Percentiles rank a stretch among this genome's conserved stretches.
Evolutionary conservation across 2,888 invertebrate genomes (phyloP).

Genomic region (Andrena praecox): DNA sequence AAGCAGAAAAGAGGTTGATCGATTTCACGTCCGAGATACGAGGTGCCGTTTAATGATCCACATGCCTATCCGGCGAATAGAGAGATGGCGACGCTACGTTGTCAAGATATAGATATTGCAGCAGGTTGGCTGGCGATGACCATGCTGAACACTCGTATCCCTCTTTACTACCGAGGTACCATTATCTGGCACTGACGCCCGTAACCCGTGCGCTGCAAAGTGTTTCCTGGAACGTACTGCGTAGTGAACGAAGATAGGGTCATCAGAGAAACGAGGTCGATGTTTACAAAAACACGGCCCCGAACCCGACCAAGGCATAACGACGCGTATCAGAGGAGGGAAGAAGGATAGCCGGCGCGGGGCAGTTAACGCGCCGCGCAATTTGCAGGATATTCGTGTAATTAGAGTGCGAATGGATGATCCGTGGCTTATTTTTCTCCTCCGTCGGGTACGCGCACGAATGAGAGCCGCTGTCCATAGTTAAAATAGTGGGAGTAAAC

Average conservation of each 20-base stretch:
- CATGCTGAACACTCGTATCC: conserved; percentile 20
- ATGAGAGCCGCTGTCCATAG: conserved; percentile 81
- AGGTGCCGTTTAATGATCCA: background rate
- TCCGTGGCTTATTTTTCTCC: background rate
- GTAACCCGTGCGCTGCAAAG: conserved; percentile 51
- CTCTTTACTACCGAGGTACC: conserved; percentile 12
- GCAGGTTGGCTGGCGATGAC: background rate
- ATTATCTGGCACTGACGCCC: conserved; percentile 40
- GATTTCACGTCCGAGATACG: background rate
- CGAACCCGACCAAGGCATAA: background rate
- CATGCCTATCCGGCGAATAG: background rate
- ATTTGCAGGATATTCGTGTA: conserved; percentile 37
- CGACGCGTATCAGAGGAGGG: background rate
- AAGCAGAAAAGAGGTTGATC: background rate
- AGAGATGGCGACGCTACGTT: too few relatives aligned
- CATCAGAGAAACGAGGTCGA: conserved; percentile 55
- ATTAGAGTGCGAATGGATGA: conserved; percentile 33
- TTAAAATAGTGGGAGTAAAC: conserved; percentile 81
- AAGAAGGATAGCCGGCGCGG: background rate
- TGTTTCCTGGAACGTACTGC: conserved; percentile 61
- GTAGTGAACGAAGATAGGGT: conserved; percentile 58
- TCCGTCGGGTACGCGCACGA: background rate
- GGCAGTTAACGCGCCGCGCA: conserved; percentile 16
- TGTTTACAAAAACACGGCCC: conserved; percentile 22
- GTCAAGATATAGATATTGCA: too few relatives aligned